Percentiles rank a stretch among this genome's conserved stretches.
phyloP scores from a whole-genome alignment of 2,888 invertebrate genomes.

The Parnassius glacialis region DNA sequence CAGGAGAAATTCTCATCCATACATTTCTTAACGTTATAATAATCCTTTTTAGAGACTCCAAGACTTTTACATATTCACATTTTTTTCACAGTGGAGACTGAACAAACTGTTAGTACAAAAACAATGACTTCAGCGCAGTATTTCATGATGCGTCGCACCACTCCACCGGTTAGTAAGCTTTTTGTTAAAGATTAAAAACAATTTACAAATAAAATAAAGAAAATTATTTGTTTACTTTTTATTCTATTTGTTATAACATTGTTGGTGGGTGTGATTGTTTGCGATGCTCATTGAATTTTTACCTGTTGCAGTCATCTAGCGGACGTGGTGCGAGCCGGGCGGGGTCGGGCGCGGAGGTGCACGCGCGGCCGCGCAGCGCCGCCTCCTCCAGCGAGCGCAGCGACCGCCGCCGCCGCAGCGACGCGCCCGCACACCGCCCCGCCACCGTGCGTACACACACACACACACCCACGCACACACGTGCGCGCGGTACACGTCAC shows the following conservation, averaged over 20 bases:
- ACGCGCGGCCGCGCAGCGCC: conserved; percentile 72
- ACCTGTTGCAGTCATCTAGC: conserved; percentile 49
- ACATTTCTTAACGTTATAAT: too few species aligned
- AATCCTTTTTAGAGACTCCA: too few species aligned
- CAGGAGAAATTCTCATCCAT: too few species aligned
- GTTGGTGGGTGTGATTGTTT: neutral
- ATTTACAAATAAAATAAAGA: too few species aligned
- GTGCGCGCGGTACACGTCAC: too few species aligned
- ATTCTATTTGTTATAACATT: too few species aligned
- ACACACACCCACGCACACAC: neutral
- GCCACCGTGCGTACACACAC: neutral
- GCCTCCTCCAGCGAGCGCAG: conserved; percentile 66
- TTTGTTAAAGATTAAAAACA: neutral
- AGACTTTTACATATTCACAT: too few species aligned
- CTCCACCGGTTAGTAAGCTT: conserved; percentile 50
- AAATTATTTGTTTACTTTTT: too few species aligned
- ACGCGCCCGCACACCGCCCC: conserved; percentile 1
- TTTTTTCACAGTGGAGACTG: neutral
- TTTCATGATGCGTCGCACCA: conserved; percentile 42
- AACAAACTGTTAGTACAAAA: conserved; percentile 26
- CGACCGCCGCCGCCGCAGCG: conserved; percentile 37
- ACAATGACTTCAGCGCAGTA: conserved; percentile 41
- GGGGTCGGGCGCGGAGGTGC: conserved; percentile 67
- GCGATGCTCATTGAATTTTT: neutral
- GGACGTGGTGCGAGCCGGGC: conserved; percentile 50